A percentile compares a stretch with the other conserved stretches of the same genome.
These are phyloP conservation scores for Hypena proboscidalis DNA, from an alignment of 2,888 invertebrate genomes.

Conservation along the genomic window DNA sequence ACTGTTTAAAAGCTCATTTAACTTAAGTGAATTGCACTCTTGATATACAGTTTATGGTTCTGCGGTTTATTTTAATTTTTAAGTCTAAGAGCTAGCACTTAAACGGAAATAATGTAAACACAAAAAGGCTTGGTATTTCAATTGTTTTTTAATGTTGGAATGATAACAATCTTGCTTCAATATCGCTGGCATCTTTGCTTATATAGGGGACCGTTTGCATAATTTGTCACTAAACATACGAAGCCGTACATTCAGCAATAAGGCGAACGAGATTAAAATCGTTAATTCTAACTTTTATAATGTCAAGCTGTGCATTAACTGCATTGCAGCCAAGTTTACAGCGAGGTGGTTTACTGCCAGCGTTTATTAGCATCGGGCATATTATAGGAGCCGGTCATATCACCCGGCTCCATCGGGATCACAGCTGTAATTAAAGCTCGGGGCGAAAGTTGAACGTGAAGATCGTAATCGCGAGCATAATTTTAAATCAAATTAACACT, in stretches of 20 bases:
- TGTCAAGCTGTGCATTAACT: constrained; percentile 61
- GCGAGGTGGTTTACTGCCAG: constrained; percentile 50
- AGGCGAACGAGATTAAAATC: constrained; percentile 58
- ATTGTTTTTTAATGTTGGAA: constrained; percentile 36
- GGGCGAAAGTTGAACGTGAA: constrained; percentile 78
- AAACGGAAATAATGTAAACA: constrained; percentile 19
- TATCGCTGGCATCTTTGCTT: constrained; percentile 32
- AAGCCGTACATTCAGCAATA: constrained; percentile 50
- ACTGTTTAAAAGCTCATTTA: constrained; percentile 37
- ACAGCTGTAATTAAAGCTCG: constrained; percentile 76
- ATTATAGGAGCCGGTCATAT: constrained; percentile 58
- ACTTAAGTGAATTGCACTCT: constrained; percentile 24
- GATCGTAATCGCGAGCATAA: constrained; percentile 81
- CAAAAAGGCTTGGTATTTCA: constrained; percentile 34
- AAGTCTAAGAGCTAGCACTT: constrained; percentile 18
- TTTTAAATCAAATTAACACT: constrained; percentile 86
- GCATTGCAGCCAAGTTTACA: constrained; percentile 59
- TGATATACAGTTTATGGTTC: constrained; percentile 27
- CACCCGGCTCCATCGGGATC: constrained; percentile 69
- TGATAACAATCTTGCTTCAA: constrained; percentile 34
- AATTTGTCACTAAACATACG: constrained; percentile 60
- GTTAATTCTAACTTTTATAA: constrained; percentile 65
- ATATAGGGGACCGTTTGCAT: constrained; percentile 52
- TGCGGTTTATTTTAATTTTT: constrained; percentile 22
- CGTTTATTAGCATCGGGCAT: constrained; percentile 54